phyloP scores from a whole-genome alignment of 2,888 invertebrate species.

The Mantis religiosa region DNA sequence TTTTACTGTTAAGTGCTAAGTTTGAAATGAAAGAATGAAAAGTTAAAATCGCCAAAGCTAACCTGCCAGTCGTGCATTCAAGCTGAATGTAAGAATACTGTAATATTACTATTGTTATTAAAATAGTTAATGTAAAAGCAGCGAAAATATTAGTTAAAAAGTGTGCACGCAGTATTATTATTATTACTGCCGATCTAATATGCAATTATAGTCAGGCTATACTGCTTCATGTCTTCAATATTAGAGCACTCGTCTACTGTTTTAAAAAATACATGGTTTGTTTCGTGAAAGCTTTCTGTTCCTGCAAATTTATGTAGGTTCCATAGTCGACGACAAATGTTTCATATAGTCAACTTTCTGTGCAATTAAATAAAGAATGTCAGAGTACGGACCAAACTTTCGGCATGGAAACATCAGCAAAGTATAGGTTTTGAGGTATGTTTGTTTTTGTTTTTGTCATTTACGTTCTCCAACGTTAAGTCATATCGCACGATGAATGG shows the following conservation, averaged over 20 bases:
- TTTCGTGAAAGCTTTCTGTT: background rate
- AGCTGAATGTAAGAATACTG: background rate
- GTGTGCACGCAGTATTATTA: background rate
- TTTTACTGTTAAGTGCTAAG: background rate
- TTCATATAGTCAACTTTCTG: no score
- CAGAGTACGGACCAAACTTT: no score
- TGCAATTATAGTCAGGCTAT: background rate
- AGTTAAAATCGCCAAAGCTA: background rate
- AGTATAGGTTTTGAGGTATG: no score
- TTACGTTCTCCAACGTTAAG: no score
- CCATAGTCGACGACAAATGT: no score
- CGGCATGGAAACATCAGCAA: no score
- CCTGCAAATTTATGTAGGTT: no score
- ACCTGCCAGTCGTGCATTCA: constrained; percentile 9
- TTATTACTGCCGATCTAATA: background rate
- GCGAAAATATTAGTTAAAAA: background rate
- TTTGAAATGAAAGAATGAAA: background rate
- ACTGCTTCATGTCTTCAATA: background rate
- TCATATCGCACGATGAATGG: no score
- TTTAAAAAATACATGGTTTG: background rate
- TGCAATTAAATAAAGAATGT: no score
- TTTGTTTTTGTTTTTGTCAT: no score
- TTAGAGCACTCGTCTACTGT: background rate
- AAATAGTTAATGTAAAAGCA: background rate
- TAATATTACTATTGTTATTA: background rate